phyloP scores from a whole-genome alignment of 2,113 vertebrate genomes.

The Bombycilla garrulus region DNA sequence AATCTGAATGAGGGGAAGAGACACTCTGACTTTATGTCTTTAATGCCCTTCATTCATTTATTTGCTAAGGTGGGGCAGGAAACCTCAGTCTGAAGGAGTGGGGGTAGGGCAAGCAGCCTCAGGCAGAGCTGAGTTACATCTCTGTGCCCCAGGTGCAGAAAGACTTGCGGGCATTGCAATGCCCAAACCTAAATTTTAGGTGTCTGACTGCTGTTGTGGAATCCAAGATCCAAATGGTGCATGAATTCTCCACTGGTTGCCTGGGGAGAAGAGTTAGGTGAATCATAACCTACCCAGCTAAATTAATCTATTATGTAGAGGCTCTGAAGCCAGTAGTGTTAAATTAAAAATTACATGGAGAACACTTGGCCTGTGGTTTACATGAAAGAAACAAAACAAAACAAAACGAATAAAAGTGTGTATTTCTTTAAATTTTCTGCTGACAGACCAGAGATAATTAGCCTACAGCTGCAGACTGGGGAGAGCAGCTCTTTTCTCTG shows the following conservation, averaged over 20 bases:
- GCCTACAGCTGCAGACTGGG: slow-evolving; percentile 49
- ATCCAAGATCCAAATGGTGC: background rate
- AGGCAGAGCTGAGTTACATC: background rate
- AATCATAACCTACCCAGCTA: background rate
- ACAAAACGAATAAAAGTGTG: background rate
- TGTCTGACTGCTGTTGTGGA: background rate
- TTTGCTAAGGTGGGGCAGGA: background rate
- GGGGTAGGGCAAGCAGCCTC: background rate
- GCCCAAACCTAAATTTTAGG: background rate
- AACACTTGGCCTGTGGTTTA: background rate
- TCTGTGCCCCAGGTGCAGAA: background rate
- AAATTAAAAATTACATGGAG: background rate
- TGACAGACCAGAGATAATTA: slow-evolving; percentile 55
- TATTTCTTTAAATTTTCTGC: slow-evolving; percentile 59
- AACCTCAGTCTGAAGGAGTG: background rate
- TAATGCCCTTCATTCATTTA: background rate
- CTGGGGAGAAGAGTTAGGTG: background rate
- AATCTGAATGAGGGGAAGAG: background rate
- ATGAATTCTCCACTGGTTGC: background rate
- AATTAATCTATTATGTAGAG: background rate
- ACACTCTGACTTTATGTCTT: background rate
- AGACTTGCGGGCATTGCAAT: background rate
- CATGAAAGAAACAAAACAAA: background rate
- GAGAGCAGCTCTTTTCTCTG: slow-evolving; percentile 28
- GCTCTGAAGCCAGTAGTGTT: background rate